These are phyloP conservation scores for Gallinago solitaria DNA, from an alignment of 2,797 vertebrate genomes.

Conservation along the genomic window DNA sequence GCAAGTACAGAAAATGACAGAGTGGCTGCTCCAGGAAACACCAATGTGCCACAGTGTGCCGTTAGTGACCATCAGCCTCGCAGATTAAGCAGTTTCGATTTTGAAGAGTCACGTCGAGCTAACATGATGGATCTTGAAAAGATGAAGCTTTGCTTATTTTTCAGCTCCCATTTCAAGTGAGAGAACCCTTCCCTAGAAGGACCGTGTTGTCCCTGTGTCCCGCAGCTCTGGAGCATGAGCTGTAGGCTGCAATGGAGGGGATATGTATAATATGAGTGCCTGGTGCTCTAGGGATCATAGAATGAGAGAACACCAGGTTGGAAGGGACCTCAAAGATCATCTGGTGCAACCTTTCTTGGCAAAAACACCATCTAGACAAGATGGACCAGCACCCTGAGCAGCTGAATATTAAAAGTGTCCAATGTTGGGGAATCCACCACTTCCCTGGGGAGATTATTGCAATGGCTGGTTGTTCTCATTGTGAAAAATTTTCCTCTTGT, in stretches of 20 bases:
- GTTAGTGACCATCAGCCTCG: too few relatives aligned
- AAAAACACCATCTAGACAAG: not conserved
- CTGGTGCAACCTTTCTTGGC: not conserved
- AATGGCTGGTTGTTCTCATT: not conserved
- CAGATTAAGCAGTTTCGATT: not conserved
- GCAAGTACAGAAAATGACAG: too few relatives aligned
- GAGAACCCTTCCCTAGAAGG: not conserved
- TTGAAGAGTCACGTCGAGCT: not conserved
- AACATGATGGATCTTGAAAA: not conserved
- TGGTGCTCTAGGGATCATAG: not conserved
- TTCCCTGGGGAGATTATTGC: not conserved
- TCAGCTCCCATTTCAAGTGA: not conserved
- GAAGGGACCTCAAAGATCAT: not conserved
- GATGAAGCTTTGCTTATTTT: not conserved
- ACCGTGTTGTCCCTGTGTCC: not conserved
- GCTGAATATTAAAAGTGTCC: not conserved
- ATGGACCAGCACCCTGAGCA: not conserved
- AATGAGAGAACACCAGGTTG: not conserved
- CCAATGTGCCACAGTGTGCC: not conserved
- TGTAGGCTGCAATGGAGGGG: not conserved
- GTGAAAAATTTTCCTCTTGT: not conserved
- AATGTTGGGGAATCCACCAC: not conserved
- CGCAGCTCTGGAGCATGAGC: rapidly evolving
- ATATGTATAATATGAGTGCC: not conserved
- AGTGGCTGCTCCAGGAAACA: not conserved